A percentile compares a stretch with the other conserved stretches of the same genome.
Evolutionary conservation across 2,113 vertebrate species (phyloP).

Genomic region (Nicator chloris): DNA sequence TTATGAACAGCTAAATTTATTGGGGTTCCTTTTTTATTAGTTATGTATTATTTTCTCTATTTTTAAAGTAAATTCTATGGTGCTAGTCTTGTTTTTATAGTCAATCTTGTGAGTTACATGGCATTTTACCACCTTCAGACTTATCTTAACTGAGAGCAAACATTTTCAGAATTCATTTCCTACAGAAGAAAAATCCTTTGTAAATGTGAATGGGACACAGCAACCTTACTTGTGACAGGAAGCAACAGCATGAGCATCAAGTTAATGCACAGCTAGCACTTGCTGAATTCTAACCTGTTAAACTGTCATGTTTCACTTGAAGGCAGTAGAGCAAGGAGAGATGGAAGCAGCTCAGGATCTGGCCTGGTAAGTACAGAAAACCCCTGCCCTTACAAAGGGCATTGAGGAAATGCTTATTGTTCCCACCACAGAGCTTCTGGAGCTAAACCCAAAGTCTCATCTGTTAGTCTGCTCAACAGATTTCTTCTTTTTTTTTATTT

Average conservation of each 20-base stretch:
- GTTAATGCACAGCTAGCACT: not conserved
- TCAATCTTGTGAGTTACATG: not conserved
- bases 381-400: fast-evolving
- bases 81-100: not conserved
- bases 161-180: not conserved
- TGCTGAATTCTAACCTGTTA: not conserved
- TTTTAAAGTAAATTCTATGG: not conserved
- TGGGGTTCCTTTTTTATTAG: not conserved
- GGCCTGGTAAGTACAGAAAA: not conserved
- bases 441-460: not conserved
- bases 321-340: not conserved
- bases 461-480: not conserved
- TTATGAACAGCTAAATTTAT: not conserved
- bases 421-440: not conserved
- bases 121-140: not conserved
- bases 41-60: not conserved
- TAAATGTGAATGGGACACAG: not conserved
- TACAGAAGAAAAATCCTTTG: not conserved
- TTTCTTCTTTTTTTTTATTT: not conserved
- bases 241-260: not conserved
- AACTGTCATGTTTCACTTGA: not conserved
- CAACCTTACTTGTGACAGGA: not conserved
- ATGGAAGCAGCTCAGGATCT: not conserved
- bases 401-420: not conserved
- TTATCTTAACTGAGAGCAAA: not conserved